A percentile compares a stretch with the other conserved stretches of the same genome.
Evolutionary conservation across 2,113 vertebrate genomes (phyloP).

Genomic region (Clarias macrocephalus): DNA sequence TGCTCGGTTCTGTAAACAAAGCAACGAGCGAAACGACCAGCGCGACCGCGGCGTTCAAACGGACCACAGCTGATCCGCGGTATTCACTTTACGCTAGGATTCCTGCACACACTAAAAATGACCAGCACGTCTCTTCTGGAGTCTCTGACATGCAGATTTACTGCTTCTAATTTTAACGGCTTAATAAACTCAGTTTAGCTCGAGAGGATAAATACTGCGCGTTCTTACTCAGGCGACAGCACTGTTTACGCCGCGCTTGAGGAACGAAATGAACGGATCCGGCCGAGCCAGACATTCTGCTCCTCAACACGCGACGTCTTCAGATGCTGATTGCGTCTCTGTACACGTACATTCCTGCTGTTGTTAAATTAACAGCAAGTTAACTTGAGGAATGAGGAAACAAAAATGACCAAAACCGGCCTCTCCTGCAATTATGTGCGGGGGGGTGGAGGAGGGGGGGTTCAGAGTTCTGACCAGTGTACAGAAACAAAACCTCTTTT

Average conservation of each 20-base stretch:
- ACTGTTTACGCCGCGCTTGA: background rate
- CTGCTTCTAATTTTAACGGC: background rate
- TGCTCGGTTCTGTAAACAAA: background rate
- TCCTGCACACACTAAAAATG: background rate
- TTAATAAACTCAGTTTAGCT: background rate
- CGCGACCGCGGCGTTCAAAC: too few relatives aligned
- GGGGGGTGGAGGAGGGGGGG: too few relatives aligned
- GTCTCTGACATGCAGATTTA: background rate
- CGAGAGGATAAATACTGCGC: background rate
- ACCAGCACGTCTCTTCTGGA: too few relatives aligned
- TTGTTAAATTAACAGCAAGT: background rate
- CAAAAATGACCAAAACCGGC: too few relatives aligned
- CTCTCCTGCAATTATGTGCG: background rate
- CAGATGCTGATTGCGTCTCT: too few relatives aligned
- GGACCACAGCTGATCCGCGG: background rate
- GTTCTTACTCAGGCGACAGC: background rate
- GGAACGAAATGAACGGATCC: background rate
- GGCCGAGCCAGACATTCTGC: background rate
- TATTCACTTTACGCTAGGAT: background rate
- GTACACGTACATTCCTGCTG: background rate
- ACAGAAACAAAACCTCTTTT: too few relatives aligned
- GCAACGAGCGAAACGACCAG: background rate
- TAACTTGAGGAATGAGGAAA: slow-evolving; percentile 35
- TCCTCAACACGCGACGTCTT: background rate
- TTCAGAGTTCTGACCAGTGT: too few relatives aligned